Base-by-base conservation (phyloP, 92 coral and sea anemone species). In the Siderastrea siderea region DNA sequence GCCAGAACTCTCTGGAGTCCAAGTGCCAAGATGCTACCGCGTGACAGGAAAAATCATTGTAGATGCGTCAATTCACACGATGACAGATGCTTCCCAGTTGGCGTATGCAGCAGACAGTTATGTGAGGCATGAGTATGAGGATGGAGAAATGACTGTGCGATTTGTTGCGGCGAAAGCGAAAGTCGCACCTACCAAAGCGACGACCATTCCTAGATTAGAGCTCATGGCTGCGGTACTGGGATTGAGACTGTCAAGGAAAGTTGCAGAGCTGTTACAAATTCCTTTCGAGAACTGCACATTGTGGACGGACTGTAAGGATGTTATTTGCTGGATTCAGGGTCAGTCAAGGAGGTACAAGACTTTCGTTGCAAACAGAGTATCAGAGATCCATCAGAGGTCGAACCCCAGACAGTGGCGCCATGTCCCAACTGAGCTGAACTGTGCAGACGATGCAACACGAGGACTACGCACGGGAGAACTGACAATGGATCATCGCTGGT, bases 211-310 rank as follows among this genome's bases (percentile, higher is more conserved):
- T 26, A 26, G 38, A 26, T 26, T 26, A 26, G 38, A 26, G 38
- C 89, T 72, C 58, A 92, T 82, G 88, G 91, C 87, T 0, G 92
- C 96, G n/a, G 79, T 92, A 48, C n/a, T 92, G 14, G 91, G 93
- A 16, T 48, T 80, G 17, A 71, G 95, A 47, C 71, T 92, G 70
- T 75, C 90, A n/a, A 82, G 74, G 47, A 90, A 87, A 51, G 92
- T 90, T 12, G 12, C 70, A 65, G 74, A 79, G 50, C 70, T 89
- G 48, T 50, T 93, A 53, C 62, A 71, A 44, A 17, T 81, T 17
- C 87, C 84, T 2, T 15, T 84, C 2, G 78, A 74, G 48, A 62
- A 65, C 47, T 78, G 66, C 19, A 47, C 77, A 11, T 84, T 79
- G 38, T 93, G 92, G 94, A 93, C 94, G 5, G 94, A 93, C 70